phyloP scores from a whole-genome alignment of 1,140 invertebrate genomes.

The Bacillus rossius region DNA sequence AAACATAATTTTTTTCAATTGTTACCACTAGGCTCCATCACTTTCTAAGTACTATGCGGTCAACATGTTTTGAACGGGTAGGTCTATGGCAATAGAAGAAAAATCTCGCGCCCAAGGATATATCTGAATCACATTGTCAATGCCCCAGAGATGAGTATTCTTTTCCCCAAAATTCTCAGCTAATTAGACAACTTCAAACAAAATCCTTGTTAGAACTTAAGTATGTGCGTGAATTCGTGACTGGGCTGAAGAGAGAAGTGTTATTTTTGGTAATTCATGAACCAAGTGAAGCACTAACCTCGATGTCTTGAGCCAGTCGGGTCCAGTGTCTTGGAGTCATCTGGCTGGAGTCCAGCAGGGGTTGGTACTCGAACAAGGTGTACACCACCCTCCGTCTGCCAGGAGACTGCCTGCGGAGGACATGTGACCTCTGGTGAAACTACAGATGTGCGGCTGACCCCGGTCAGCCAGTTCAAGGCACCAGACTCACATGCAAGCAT shows the following conservation, averaged over 20 bases:
- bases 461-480: not conserved
- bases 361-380: constrained; percentile 79
- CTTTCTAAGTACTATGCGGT: too few species aligned
- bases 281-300: constrained; percentile 49
- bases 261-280: not conserved
- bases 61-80: too few species aligned
- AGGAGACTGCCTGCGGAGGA: constrained; percentile 21
- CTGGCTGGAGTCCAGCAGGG: constrained; percentile 87
- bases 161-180: not conserved
- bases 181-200: not conserved
- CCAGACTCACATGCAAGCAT: not conserved
- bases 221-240: not conserved
- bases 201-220: not conserved
- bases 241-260: not conserved
- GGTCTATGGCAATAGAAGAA: too few species aligned
- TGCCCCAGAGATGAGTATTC: not conserved
- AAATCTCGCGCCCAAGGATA: not conserved
- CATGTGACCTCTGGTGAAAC: not conserved
- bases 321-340: constrained; percentile 92
- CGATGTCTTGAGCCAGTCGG: constrained; percentile 81
- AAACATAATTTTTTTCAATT: too few species aligned
- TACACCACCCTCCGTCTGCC: constrained; percentile 62
- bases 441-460: not conserved
- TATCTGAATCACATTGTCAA: not conserved
- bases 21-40: too few species aligned